phyloP scores from a whole-genome alignment of 2,113 vertebrate species.

The Gallinago jamesoni region DNA sequence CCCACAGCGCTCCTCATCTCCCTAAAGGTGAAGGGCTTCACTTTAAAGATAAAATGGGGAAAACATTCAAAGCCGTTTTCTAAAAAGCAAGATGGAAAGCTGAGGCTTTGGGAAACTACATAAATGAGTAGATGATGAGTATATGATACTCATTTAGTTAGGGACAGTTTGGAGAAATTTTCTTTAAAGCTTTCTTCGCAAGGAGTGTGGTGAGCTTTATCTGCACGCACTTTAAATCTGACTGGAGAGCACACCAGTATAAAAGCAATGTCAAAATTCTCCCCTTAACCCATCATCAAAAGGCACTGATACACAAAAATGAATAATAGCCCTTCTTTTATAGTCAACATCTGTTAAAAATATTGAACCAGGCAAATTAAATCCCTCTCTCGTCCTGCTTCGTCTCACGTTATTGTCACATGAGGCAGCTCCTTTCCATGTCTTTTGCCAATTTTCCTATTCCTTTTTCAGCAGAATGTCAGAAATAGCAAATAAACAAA shows the following conservation, averaged over 20 bases:
- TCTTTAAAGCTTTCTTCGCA: background rate
- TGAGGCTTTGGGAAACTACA: background rate
- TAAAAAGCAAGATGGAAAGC: background rate
- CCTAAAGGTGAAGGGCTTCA: background rate
- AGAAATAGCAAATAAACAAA: background rate
- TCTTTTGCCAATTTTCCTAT: slow-evolving; percentile 17
- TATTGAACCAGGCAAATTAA: background rate
- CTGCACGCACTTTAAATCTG: background rate
- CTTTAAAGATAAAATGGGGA: background rate
- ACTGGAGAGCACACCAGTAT: background rate
- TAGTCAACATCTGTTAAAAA: background rate
- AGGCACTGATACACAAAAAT: background rate
- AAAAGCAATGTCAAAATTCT: background rate
- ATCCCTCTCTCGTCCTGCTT: background rate
- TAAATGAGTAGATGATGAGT: background rate
- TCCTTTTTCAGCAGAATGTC: background rate
- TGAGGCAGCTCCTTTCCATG: background rate
- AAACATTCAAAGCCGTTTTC: background rate
- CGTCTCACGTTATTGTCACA: background rate
- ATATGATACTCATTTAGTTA: background rate
- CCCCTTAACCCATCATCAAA: background rate
- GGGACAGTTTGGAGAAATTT: background rate
- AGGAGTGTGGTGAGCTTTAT: background rate
- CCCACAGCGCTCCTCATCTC: background rate
- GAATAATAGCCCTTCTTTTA: background rate